Base-by-base conservation (phyloP, 2,113 vertebrate genomes). In the Nibea coibor region DNA sequence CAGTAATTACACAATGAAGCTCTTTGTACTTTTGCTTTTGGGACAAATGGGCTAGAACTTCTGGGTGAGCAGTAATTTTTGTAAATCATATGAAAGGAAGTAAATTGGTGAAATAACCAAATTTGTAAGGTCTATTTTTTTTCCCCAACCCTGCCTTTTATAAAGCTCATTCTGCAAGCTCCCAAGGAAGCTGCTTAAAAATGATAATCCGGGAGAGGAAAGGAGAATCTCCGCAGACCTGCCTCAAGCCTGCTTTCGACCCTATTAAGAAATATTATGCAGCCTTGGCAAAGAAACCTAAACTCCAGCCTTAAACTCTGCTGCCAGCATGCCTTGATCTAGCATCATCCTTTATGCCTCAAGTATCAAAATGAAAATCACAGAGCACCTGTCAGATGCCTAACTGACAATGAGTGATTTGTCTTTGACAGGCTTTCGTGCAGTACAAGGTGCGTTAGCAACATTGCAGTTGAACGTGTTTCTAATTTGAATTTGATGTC, bases 131-230 rank as follows among this genome's bases (percentile, higher is more conserved):
- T 83, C 66, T 73, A 56, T 76, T 82, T 64, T 73, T 65, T 73
- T 73, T 43, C 72, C 54, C 16, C 39, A 59, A 56, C 47, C 31
- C n/a, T 51, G 15, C 58, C 51, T 85, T 71, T 80, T 81, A 87
- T 85, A 91, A 72, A 65, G 66, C 81, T 88, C 78, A 86, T 89
- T 91, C 77, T 72, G 80, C 80, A 77, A 94, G 92, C 92, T 95
- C 94, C 93, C 79, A 93, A 95, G 89, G 93, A 94, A 94, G 93
- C 93, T 94, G 95, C 92, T 96, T 96, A 94, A 91, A 94, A 94
- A 91, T 94, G 91, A 91, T 94, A 95, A 96, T 96, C 94, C 94
- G 89, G 93, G 88, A 85, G 92, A 95, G 93, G 82, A 93, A 93
- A 90, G 87, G 80, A 75, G 86, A 93, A 87, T 89, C 92, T 96